Conservation (phyloP, 1,140 invertebrate genomes). For the Archivesica marissinica region DNA sequence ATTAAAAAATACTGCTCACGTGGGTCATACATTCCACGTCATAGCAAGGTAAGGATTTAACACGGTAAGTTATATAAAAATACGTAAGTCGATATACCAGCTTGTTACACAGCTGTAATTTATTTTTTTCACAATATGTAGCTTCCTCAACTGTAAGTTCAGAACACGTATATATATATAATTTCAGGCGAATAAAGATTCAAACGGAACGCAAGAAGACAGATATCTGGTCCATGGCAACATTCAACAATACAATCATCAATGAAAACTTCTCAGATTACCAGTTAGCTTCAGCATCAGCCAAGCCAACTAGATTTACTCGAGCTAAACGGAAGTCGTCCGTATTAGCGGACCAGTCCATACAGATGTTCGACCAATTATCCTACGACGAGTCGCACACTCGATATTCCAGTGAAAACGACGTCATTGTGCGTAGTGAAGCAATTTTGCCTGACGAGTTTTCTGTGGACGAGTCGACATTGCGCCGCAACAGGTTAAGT, state of each 20-base stretch:
- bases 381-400: background rate
- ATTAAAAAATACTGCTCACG: too few species aligned
- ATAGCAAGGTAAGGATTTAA: too few species aligned
- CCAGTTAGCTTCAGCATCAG: background rate
- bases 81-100: too few species aligned
- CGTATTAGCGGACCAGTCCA: background rate
- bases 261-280: slow-evolving; percentile 28
- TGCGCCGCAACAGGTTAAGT: slow-evolving; percentile 1
- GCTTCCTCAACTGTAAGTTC: too few species aligned
- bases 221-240: slow-evolving; percentile 36
- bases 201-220: slow-evolving; percentile 2
- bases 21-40: too few species aligned
- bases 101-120: too few species aligned
- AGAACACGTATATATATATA: too few species aligned
- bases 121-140: too few species aligned
- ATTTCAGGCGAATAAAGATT: slow-evolving; percentile 16
- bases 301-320: background rate
- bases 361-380: background rate
- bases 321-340: background rate
- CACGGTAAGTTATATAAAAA: too few species aligned
- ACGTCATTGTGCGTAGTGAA: background rate
- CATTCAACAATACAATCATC: slow-evolving; percentile 35
- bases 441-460: background rate
- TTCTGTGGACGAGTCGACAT: background rate
- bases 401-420: background rate